phyloP scores from a whole-genome alignment of 2,797 vertebrate genomes.

The Euthynnus affinis region DNA sequence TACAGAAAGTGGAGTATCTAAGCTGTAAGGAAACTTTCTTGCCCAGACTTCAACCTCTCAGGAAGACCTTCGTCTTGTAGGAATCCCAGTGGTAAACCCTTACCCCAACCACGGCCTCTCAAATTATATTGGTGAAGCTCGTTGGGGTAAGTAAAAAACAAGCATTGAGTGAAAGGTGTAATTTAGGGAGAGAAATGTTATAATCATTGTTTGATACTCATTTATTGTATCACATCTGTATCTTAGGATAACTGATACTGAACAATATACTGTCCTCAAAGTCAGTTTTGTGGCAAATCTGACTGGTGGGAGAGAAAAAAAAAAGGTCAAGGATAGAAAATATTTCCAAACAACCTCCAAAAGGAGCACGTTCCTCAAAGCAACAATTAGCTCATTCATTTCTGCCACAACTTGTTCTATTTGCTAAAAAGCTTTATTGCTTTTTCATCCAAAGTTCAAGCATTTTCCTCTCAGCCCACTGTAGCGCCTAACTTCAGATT shows the following conservation, averaged over 20 bases:
- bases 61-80: neutral
- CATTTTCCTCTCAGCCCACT: neutral
- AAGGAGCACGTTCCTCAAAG: neutral
- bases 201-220: neutral
- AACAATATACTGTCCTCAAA: neutral
- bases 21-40: neutral
- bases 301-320: too few relatives aligned
- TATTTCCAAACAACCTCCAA: neutral
- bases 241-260: neutral
- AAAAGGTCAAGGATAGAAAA: neutral
- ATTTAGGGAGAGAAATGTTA: neutral
- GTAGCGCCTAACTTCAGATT: neutral
- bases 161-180: neutral
- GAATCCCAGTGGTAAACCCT: too few relatives aligned
- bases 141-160: neutral
- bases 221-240: neutral
- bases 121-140: neutral
- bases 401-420: neutral
- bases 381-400: neutral
- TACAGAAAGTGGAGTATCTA: neutral
- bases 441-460: neutral
- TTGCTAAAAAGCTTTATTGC: neutral
- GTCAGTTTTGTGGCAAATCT: too few relatives aligned
- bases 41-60: neutral
- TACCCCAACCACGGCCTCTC: too few relatives aligned